Conservation (phyloP, 2,888 invertebrate species). For the Tetramorium bicarinatum region DNA sequence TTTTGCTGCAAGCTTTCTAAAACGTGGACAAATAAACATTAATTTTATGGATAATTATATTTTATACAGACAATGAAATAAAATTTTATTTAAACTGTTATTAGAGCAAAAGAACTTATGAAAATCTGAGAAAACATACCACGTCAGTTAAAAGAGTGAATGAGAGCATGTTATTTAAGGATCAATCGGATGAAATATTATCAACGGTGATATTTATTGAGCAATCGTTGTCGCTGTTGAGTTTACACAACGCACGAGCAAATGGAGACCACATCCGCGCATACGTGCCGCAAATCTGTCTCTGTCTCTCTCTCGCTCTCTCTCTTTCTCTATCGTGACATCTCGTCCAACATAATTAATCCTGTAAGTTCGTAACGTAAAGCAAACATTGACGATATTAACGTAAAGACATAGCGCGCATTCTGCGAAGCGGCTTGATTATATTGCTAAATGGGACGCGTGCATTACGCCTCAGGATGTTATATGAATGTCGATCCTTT, state of each 20-base stretch:
- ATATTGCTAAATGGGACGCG: constrained; percentile 18
- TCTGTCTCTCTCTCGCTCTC: no score
- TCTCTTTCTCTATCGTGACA: neutral
- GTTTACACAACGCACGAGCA: constrained; percentile 40
- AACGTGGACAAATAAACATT: neutral
- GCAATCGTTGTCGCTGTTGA: constrained; percentile 64
- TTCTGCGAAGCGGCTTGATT: neutral
- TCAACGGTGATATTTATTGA: constrained; percentile 63
- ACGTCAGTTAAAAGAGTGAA: constrained; percentile 42
- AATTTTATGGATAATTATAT: no score
- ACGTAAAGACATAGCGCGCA: constrained; percentile 1
- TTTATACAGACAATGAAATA: neutral
- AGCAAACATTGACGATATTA: constrained; percentile 16
- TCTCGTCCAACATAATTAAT: constrained; percentile 25
- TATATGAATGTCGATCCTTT: neutral
- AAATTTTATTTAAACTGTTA: neutral
- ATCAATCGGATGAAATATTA: constrained; percentile 42
- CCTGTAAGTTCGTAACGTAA: constrained; percentile 37
- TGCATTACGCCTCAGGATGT: neutral
- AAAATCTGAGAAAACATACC: neutral
- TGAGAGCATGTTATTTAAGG: constrained; percentile 13
- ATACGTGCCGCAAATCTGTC: neutral
- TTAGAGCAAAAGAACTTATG: neutral
- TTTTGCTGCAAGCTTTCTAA: neutral
- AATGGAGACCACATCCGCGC: constrained; percentile 16